Conservation (phyloP, 2,888 invertebrate genomes). For the Phyto melanocephala region DNA sequence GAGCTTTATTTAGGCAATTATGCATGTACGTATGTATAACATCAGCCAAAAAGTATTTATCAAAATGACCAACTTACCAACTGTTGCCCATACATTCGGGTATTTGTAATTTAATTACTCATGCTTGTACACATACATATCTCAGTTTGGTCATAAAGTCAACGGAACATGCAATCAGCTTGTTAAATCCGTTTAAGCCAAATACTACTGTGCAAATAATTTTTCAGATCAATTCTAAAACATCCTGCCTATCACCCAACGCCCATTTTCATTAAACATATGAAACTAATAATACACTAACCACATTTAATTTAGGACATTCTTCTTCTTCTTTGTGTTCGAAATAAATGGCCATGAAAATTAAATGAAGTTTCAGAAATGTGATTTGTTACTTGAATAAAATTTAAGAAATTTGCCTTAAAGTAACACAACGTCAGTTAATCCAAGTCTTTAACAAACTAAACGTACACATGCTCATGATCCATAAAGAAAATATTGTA, state of each 20-base stretch:
- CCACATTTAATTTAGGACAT: constrained; percentile 16
- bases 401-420: constrained; percentile 16
- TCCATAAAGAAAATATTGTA: not conserved
- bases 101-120: constrained; percentile 37
- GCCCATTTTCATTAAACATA: no score
- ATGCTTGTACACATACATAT: not conserved
- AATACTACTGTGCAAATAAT: not conserved
- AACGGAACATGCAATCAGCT: constrained; percentile 13
- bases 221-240: no score
- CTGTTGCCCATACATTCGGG: not conserved
- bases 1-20: not conserved
- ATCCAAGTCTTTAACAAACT: not conserved
- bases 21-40: no score
- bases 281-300: constrained; percentile 19
- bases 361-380: not conserved
- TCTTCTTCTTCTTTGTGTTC: not conserved
- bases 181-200: constrained; percentile 18
- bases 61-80: not conserved
- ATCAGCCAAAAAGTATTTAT: not conserved
- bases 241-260: no score
- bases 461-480: not conserved
- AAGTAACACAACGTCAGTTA: not conserved
- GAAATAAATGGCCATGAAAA: not conserved
- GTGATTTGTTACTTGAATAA: not conserved
- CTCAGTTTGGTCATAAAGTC: constrained; percentile 33